phyloP scores from a whole-genome alignment of 2,113 vertebrate species.

The Aegotheles bennettii region DNA sequence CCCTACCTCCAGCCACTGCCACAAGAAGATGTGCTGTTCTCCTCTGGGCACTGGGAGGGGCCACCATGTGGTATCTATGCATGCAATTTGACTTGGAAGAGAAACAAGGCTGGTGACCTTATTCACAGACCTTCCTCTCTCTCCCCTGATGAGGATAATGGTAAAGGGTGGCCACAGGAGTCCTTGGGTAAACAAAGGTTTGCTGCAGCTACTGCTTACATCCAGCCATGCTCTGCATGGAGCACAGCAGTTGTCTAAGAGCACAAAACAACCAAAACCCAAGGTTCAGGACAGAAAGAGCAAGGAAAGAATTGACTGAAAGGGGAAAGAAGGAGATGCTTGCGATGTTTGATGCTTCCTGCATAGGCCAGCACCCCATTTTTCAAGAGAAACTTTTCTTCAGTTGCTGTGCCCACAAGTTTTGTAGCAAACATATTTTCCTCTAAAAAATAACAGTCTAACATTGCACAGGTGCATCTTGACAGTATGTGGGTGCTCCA shows the following conservation, averaged over 20 bases:
- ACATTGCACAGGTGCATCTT: neutral
- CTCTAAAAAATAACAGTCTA: neutral
- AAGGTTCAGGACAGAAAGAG: neutral
- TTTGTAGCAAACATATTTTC: neutral
- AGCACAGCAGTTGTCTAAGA: neutral
- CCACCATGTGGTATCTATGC: neutral
- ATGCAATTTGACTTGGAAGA: neutral
- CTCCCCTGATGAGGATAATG: neutral
- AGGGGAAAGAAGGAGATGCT: neutral
- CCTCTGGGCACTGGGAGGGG: neutral
- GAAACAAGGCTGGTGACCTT: neutral
- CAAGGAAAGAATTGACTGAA: neutral
- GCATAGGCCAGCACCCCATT: too few relatives aligned
- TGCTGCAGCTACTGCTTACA: neutral
- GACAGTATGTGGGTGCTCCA: neutral
- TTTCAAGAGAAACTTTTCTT: neutral
- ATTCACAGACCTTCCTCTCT: neutral
- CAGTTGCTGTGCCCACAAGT: neutral
- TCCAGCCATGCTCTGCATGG: neutral
- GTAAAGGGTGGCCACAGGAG: neutral
- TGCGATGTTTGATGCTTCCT: neutral
- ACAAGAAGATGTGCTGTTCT: neutral
- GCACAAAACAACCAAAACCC: neutral
- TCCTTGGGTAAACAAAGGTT: neutral
- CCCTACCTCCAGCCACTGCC: neutral